These are phyloP conservation scores for Delia radicum DNA, from an alignment of 1,140 invertebrate species.

Conservation along the genomic window DNA sequence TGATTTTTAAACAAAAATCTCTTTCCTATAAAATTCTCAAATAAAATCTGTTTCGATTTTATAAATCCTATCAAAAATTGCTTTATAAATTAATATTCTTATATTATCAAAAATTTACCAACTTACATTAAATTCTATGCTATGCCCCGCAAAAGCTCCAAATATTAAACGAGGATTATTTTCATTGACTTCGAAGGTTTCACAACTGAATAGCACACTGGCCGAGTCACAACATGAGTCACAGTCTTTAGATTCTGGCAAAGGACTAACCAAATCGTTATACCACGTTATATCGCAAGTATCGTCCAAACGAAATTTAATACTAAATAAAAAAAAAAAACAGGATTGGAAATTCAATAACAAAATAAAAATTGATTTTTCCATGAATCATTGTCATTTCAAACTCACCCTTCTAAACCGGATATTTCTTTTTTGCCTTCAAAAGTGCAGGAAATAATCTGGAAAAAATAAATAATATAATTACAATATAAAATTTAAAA, in stretches of 20 bases:
- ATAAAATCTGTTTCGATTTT: no score
- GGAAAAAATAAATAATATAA: background rate
- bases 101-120: background rate
- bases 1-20: no score
- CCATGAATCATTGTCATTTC: background rate
- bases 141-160: constrained; percentile 66
- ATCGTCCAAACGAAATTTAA: constrained; percentile 67
- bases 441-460: constrained; percentile 51
- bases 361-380: background rate
- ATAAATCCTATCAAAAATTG: background rate
- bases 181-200: constrained; percentile 65
- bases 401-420: constrained; percentile 44
- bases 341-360: background rate
- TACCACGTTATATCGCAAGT: constrained; percentile 67
- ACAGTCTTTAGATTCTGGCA: constrained; percentile 59
- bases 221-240: constrained; percentile 47
- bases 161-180: constrained; percentile 59
- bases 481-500: background rate
- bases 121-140: constrained; percentile 66
- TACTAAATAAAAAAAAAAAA: constrained; percentile 51
- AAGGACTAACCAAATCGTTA: constrained; percentile 53
- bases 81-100: background rate
- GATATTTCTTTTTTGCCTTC: constrained; percentile 46
- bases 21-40: no score
- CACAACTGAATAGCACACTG: constrained; percentile 65